Conservation (phyloP, 2,888 invertebrate genomes). For the Sarcophaga caerulescens region DNA sequence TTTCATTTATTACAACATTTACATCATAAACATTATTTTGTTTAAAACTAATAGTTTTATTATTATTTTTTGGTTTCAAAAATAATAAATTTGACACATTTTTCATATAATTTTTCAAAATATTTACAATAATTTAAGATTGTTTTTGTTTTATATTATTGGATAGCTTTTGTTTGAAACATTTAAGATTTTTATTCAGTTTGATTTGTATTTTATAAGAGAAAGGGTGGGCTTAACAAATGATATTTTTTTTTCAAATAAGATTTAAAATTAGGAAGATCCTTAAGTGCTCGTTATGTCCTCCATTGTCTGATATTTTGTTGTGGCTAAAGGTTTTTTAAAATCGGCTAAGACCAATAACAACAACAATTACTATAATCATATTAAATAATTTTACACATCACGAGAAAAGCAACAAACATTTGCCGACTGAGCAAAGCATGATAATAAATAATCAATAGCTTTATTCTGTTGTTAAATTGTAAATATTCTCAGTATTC, state of each 20-base stretch:
- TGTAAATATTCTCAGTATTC: too few species aligned
- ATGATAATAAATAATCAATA: too few species aligned
- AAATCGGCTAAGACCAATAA: too few species aligned
- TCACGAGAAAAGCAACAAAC: too few species aligned
- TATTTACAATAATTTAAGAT: conserved; percentile 39
- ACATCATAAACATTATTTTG: conserved; percentile 44
- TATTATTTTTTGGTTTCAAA: conserved; percentile 8
- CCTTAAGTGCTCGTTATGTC: neutral
- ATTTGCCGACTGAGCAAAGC: too few species aligned
- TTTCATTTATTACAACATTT: conserved; percentile 19
- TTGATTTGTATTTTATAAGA: conserved; percentile 28
- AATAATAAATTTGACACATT: conserved; percentile 64
- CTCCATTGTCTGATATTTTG: neutral
- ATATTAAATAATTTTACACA: too few species aligned
- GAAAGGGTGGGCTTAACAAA: conserved; percentile 43
- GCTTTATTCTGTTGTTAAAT: too few species aligned
- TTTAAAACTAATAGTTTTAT: conserved; percentile 3
- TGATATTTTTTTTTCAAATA: conserved; percentile 48
- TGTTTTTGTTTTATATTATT: neutral
- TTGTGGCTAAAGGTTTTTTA: too few species aligned
- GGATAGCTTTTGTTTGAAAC: neutral
- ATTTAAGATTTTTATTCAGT: conserved; percentile 7
- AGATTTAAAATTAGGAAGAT: neutral
- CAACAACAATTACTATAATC: too few species aligned
- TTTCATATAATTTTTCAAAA: neutral